A percentile compares a stretch with the other conserved stretches of the same genome.
These are phyloP conservation scores for Anarhynchus alexandrinus DNA, from an alignment of 2,113 vertebrate species.

Conservation along the genomic window DNA sequence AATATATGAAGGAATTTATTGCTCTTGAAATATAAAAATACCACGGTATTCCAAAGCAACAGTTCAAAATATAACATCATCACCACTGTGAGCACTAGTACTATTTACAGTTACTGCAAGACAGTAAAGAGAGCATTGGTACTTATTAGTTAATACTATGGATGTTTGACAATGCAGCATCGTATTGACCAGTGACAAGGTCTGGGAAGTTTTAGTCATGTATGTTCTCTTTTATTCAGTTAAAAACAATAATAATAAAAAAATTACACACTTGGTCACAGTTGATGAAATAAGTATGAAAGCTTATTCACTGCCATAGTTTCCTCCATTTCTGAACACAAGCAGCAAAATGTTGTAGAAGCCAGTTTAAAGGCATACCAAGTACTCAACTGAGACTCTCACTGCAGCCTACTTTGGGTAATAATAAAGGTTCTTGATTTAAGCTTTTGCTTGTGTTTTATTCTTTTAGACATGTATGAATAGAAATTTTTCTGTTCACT, in stretches of 20 bases:
- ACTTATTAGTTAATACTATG: background rate
- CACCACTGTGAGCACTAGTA: background rate
- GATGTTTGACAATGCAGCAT: background rate
- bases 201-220: background rate
- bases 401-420: background rate
- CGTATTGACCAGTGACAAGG: background rate
- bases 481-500: background rate
- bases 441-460: background rate
- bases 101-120: background rate
- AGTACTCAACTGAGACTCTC: background rate
- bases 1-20: background rate
- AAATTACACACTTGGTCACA: background rate
- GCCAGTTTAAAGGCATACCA: background rate
- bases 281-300: background rate
- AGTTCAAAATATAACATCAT: background rate
- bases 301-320: background rate
- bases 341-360: background rate
- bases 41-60: background rate
- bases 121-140: background rate
- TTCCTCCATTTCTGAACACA: background rate
- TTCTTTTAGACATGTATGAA: background rate
- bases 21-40: background rate
- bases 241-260: background rate
- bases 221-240: background rate
- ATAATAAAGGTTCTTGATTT: background rate